These are phyloP conservation scores for Oreochromis spilurus DNA, from an alignment of 2,113 vertebrate species.

Conservation along the genomic window DNA sequence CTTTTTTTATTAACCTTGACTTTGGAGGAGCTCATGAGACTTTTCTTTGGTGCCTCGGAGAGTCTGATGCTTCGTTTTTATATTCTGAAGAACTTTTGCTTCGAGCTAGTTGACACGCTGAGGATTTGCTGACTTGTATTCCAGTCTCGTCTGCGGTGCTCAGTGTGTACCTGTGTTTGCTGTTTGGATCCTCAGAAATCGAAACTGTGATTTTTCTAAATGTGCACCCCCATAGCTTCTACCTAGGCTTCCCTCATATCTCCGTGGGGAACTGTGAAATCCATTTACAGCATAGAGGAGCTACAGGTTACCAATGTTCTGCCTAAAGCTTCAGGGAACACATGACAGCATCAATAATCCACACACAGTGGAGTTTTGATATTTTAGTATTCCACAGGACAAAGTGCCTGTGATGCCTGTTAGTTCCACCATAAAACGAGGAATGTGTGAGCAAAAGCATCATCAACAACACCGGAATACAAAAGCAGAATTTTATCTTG, in stretches of 20 bases:
- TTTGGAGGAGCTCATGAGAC: not conserved
- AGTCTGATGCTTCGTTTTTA: not conserved
- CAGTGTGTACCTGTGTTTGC: slow-evolving; percentile 23
- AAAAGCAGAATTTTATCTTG: not conserved
- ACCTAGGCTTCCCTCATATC: slow-evolving; percentile 34
- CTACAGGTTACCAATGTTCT: slow-evolving; percentile 29
- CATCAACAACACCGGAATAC: not conserved
- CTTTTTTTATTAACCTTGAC: not conserved
- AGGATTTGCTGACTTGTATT: not conserved
- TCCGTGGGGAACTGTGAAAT: slow-evolving; percentile 46
- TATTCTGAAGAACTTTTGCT: not conserved
- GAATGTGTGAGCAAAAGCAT: not conserved
- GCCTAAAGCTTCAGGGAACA: slow-evolving; percentile 33
- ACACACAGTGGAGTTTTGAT: not conserved
- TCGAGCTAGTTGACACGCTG: not conserved
- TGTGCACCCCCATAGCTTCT: slow-evolving; percentile 8
- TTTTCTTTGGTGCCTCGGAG: not conserved
- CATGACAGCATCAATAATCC: slow-evolving; percentile 27
- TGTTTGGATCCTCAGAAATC: slow-evolving; percentile 17
- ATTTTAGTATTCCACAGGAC: slow-evolving; percentile 35
- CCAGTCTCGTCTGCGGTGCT: not conserved
- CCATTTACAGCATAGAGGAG: slow-evolving; percentile 38
- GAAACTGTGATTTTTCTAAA: slow-evolving; percentile 42
- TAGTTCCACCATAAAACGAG: slow-evolving; percentile 31
- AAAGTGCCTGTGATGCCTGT: slow-evolving; percentile 32